A percentile compares a stretch with the other conserved stretches of the same genome.
Conservation (phyloP, 1,140 invertebrate species). For the Anadara kagoshimensis region DNA sequence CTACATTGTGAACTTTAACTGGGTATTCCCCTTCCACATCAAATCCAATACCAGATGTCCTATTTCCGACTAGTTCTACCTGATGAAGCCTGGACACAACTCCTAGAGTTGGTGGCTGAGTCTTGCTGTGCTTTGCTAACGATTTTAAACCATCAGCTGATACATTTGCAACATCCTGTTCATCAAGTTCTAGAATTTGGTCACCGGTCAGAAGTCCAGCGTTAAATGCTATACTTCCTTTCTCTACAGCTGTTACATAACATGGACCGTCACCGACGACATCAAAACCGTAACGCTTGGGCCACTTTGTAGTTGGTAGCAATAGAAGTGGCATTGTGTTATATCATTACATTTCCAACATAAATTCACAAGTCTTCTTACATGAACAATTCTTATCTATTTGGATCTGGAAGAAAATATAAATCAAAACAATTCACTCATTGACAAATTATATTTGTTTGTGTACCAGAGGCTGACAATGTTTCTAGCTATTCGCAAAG, state of each 20-base stretch:
- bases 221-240: constrained; percentile 63
- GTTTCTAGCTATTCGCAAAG: too few species aligned
- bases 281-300: constrained; percentile 70
- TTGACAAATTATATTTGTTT: too few species aligned
- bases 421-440: too few species aligned
- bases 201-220: constrained; percentile 70
- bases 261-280: constrained; percentile 69
- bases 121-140: constrained; percentile 56
- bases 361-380: too few species aligned
- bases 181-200: constrained; percentile 70
- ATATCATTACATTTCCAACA: too few species aligned
- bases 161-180: constrained; percentile 67
- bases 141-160: constrained; percentile 60
- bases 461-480: too few species aligned
- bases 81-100: constrained; percentile 67
- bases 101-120: constrained; percentile 61
- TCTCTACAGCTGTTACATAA: constrained; percentile 68
- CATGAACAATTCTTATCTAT: too few species aligned
- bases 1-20: constrained; percentile 59
- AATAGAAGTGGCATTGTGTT: constrained; percentile 55
- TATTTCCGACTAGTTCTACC: constrained; percentile 52
- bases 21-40: constrained; percentile 57
- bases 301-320: constrained; percentile 61
- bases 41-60: constrained; percentile 59
- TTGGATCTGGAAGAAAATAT: too few species aligned